Conservation (phyloP, 2,888 invertebrate genomes). For the Smittia aterrima region DNA sequence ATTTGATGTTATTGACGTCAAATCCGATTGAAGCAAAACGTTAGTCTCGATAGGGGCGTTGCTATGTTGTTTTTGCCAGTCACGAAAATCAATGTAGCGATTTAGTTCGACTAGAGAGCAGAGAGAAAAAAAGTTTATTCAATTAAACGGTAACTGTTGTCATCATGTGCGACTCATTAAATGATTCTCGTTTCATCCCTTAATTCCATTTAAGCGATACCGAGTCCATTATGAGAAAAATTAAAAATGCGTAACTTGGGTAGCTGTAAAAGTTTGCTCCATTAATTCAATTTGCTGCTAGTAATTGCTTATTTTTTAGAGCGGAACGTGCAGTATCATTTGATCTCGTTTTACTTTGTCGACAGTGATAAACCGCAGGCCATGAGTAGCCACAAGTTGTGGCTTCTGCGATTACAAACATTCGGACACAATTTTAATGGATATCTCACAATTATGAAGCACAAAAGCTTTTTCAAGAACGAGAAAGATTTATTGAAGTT, state of each 20-base stretch:
- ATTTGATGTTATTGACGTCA: too few relatives aligned
- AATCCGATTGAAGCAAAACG: too few relatives aligned
- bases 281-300: slow-evolving; percentile 13
- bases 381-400: too few relatives aligned
- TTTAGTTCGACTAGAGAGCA: background rate
- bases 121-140: background rate
- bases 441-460: too few relatives aligned
- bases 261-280: background rate
- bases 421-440: too few relatives aligned
- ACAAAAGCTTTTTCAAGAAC: too few relatives aligned
- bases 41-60: too few relatives aligned
- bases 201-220: background rate
- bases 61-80: too few relatives aligned
- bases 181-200: background rate
- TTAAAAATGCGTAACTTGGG: slow-evolving; percentile 4
- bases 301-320: background rate
- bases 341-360: background rate
- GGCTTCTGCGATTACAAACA: too few relatives aligned
- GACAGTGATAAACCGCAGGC: too few relatives aligned
- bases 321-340: too few relatives aligned
- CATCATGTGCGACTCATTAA: slow-evolving; percentile 10
- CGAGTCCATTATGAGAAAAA: slow-evolving; percentile 5
- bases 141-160: background rate
- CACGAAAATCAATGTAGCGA: background rate
- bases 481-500: too few relatives aligned